Conservation (phyloP, 1,140 invertebrate genomes). For the Drosophila varians region DNA sequence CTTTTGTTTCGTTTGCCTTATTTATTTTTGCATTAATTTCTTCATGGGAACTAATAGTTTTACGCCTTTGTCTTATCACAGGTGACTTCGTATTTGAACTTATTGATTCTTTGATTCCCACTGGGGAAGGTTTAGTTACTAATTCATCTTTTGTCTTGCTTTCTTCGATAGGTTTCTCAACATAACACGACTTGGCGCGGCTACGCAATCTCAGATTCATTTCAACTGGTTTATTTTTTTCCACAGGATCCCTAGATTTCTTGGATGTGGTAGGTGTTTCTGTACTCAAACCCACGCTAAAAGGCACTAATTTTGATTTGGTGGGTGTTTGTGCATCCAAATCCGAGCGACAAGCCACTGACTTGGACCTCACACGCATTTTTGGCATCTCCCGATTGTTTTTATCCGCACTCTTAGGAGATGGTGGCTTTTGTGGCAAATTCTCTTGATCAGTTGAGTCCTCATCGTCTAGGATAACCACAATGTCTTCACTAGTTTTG, state of each 20-base stretch:
- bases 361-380: no score
- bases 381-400: no score
- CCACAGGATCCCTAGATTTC: no score
- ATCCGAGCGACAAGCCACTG: not conserved
- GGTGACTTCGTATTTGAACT: not conserved
- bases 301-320: not conserved
- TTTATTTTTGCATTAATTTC: not conserved
- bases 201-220: not conserved
- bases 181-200: not conserved
- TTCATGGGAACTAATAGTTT: not conserved
- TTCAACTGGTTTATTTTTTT: not conserved
- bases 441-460: not conserved
- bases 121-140: not conserved
- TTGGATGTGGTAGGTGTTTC: no score
- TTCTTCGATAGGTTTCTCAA: not conserved
- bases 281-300: not conserved
- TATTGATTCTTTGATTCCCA: not conserved
- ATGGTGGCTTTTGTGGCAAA: not conserved
- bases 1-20: not conserved
- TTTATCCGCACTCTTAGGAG: no score
- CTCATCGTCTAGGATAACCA: not conserved
- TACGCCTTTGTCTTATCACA: not conserved
- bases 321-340: no score
- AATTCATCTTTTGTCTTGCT: not conserved
- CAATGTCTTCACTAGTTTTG: not conserved